Percentiles rank a stretch among this genome's conserved stretches.
Evolutionary conservation across 1,140 invertebrate species (phyloP).

Genomic region (Eriosoma lanigerum): DNA sequence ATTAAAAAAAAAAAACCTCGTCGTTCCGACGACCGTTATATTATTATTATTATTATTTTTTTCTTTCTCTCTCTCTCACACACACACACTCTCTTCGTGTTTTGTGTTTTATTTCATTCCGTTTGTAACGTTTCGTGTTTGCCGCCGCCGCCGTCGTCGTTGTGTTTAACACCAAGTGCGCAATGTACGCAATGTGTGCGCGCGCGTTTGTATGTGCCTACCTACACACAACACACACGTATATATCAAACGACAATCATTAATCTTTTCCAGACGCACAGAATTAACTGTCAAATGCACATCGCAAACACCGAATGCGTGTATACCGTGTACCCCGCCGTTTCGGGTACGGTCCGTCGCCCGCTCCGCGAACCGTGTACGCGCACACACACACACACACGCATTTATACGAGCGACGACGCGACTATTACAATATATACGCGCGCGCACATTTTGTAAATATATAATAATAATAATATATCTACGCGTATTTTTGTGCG

Average conservation of each 20-base stretch:
- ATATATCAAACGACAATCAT: constrained; percentile 51
- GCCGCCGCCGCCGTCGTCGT: constrained; percentile 40
- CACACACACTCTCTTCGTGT: not conserved
- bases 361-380: not conserved
- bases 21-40: constrained; percentile 5
- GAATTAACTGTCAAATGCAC: constrained; percentile 52
- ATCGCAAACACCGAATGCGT: constrained; percentile 49
- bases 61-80: not conserved
- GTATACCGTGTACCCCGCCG: not conserved
- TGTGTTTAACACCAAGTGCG: constrained; percentile 43
- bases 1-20: no score
- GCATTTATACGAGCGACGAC: not conserved
- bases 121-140: constrained; percentile 33
- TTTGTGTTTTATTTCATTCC: not conserved
- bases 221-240: constrained; percentile 21
- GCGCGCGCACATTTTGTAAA: not conserved
- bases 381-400: constrained; percentile 11
- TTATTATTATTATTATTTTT: not conserved
- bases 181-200: not conserved
- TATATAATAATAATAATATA: no score
- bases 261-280: constrained; percentile 51
- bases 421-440: not conserved
- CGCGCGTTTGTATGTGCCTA: not conserved
- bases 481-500: no score
- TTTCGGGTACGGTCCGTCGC: not conserved